These are phyloP conservation scores for Grammomys surdaster DNA, from an alignment of 2,113 vertebrate genomes.

Conservation along the genomic window DNA sequence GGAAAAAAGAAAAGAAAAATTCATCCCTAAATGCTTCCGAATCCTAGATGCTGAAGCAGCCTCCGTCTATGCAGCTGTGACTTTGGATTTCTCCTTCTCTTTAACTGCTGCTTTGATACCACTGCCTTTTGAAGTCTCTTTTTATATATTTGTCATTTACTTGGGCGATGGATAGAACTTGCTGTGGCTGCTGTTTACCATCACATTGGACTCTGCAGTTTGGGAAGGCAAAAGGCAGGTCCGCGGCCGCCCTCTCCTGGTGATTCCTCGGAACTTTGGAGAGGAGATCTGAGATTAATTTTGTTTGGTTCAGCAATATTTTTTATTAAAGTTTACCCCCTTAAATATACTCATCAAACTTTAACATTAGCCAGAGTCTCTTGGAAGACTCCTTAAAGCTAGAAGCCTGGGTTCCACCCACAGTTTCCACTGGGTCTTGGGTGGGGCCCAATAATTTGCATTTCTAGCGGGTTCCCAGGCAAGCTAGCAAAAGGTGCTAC, in stretches of 20 bases:
- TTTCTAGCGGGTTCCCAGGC: constrained; percentile 48
- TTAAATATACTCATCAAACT: background rate
- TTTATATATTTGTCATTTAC: constrained; percentile 20
- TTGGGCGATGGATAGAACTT: constrained; percentile 14
- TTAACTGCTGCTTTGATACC: constrained; percentile 53
- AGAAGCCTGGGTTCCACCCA: background rate
- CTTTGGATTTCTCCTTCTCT: background rate
- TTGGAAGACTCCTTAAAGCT: background rate
- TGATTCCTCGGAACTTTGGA: background rate
- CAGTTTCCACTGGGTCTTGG: constrained; percentile 34
- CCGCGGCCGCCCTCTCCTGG: constrained; percentile 63
- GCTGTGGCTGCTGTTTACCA: background rate
- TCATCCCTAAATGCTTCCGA: background rate
- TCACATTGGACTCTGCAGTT: background rate
- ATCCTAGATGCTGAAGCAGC: background rate
- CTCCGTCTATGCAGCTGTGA: background rate
- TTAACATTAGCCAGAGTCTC: background rate
- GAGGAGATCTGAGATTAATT: rapidly evolving
- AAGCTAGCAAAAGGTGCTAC: background rate
- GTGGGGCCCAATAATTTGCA: constrained; percentile 16
- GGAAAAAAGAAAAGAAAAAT: background rate
- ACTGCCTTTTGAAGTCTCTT: constrained; percentile 59
- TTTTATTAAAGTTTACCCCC: background rate
- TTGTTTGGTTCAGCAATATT: background rate
- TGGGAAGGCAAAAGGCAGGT: background rate